These are phyloP conservation scores for Clarias platycephalus DNA, from an alignment of 2,797 vertebrate species.

Conservation along the genomic window DNA sequence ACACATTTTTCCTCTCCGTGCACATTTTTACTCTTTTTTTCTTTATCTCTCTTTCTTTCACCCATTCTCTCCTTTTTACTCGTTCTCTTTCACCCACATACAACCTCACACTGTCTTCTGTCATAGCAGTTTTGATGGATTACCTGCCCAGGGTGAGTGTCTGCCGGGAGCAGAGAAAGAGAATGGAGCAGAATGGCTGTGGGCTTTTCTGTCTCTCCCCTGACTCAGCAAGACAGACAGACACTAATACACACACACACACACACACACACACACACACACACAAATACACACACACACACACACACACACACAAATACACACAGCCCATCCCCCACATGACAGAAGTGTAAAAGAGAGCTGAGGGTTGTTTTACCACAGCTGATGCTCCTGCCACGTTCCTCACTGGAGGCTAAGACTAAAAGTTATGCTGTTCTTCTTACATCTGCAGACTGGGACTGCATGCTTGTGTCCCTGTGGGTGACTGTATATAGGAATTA, in stretches of 20 bases:
- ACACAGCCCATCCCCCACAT: constrained; percentile 15
- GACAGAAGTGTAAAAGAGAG: constrained; percentile 31
- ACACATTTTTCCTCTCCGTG: background rate
- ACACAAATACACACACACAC: background rate
- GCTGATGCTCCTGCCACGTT: constrained; percentile 43
- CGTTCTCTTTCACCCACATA: constrained; percentile 13
- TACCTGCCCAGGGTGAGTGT: constrained; percentile 48
- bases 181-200: constrained; percentile 54
- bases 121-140: constrained; percentile 56
- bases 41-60: background rate
- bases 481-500: constrained; percentile 5
- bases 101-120: constrained; percentile 48
- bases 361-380: constrained; percentile 36
- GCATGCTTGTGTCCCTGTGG: background rate
- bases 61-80: background rate
- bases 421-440: constrained; percentile 3
- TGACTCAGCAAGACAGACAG: constrained; percentile 58
- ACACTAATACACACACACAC: constrained; percentile 22
- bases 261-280: constrained; percentile 10
- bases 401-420: constrained; percentile 21
- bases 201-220: constrained; percentile 51
- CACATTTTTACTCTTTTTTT: background rate
- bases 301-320: constrained; percentile 13
- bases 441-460: background rate
- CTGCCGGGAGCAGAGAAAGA: constrained; percentile 51